phyloP scores from a whole-genome alignment of 2,113 vertebrate genomes.

The Martes martes region DNA sequence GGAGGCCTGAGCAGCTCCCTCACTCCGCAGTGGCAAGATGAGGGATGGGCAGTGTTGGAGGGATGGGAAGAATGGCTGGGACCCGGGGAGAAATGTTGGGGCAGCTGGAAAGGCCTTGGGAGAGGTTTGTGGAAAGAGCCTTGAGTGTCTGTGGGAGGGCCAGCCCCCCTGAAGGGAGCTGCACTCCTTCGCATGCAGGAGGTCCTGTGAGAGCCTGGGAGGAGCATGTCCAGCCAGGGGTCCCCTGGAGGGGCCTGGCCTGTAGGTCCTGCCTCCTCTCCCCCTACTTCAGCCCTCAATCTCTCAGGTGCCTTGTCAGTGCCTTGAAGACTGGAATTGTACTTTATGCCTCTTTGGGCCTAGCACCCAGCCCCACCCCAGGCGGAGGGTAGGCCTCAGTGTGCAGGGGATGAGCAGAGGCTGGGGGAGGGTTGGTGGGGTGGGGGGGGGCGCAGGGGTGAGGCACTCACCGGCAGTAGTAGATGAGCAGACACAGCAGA shows the following conservation, averaged over 20 bases:
- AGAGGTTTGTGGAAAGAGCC: background rate
- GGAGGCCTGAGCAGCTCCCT: background rate
- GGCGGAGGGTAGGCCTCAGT: background rate
- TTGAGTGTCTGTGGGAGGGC: background rate
- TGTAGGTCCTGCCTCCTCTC: background rate
- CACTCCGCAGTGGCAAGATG: background rate
- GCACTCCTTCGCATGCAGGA: background rate
- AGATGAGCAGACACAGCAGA: constrained; percentile 95
- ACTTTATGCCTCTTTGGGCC: background rate
- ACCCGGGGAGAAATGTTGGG: background rate
- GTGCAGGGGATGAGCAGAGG: background rate
- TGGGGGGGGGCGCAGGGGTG: fast-evolving
- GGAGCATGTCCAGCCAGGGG: background rate
- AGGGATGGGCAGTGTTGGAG: background rate
- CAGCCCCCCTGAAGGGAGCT: background rate
- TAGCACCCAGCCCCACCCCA: background rate
- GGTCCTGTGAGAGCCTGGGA: background rate
- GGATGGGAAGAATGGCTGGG: background rate
- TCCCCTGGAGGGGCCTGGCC: background rate
- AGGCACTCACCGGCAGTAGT: constrained; percentile 94
- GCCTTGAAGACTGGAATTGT: background rate
- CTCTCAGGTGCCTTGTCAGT: background rate
- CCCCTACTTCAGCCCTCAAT: background rate
- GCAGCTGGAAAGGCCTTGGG: background rate
- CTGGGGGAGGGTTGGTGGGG: background rate